Conservation (phyloP, 2,797 vertebrate genomes). For the Bufotes viridis region DNA sequence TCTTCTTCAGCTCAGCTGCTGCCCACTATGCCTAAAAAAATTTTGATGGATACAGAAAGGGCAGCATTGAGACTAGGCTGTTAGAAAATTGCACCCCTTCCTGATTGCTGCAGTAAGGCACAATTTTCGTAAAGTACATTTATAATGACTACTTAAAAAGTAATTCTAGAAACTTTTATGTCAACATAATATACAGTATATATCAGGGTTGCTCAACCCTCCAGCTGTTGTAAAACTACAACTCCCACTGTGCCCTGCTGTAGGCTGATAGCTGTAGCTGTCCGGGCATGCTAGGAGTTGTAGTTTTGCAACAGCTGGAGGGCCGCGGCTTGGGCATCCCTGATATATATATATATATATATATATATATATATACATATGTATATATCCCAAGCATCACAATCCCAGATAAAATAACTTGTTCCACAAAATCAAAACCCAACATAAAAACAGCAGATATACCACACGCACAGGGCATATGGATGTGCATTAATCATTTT, state of each 20-base stretch:
- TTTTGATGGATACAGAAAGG: background rate
- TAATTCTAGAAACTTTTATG: background rate
- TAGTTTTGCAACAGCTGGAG: no score
- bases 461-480: constrained; percentile 10
- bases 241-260: no score
- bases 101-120: background rate
- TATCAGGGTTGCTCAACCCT: no score
- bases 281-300: no score
- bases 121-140: background rate
- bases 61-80: no score
- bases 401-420: no score
- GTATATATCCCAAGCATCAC: background rate
- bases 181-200: no score
- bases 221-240: no score
- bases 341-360: no score
- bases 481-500: constrained; percentile 39
- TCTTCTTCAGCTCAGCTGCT: background rate
- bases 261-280: no score
- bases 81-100: no score
- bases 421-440: background rate
- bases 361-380: background rate
- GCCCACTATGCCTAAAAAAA: background rate
- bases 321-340: no score
- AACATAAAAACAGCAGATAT: background rate
- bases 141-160: background rate